Conservation (phyloP, 2,113 vertebrate genomes). For the Myotis lucifugus region DNA sequence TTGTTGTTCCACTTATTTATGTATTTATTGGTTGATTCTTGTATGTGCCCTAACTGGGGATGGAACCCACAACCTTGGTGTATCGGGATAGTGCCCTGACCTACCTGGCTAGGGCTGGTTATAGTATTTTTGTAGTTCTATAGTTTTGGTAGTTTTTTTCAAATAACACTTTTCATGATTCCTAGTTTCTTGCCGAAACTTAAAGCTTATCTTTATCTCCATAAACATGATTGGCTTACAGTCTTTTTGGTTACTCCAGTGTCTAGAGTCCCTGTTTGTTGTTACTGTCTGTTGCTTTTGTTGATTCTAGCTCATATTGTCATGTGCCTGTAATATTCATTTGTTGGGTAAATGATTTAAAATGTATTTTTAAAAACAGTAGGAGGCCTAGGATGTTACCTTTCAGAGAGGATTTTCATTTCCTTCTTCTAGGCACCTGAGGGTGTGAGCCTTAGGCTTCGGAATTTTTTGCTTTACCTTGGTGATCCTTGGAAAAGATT, state of each 20-base stretch:
- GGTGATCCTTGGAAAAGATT: slow-evolving; percentile 26
- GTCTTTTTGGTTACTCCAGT: background rate
- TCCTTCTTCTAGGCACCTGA: background rate
- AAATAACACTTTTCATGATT: background rate
- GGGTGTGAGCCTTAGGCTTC: background rate
- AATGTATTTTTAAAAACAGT: slow-evolving; percentile 1
- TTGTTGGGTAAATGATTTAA: slow-evolving; percentile 29
- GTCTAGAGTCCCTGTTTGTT: slow-evolving; percentile 11
- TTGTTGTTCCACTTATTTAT: background rate
- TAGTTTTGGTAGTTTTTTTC: slow-evolving; percentile 4
- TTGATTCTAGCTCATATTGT: slow-evolving; percentile 22
- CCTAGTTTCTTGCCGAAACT: slow-evolving; percentile 31
- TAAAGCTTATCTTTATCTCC: slow-evolving; percentile 17
- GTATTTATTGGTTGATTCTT: background rate
- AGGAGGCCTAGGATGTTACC: background rate
- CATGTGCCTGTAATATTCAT: background rate
- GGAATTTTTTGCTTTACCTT: background rate
- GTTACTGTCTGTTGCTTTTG: slow-evolving; percentile 18
- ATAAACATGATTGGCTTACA: background rate
- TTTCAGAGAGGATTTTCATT: slow-evolving; percentile 47
- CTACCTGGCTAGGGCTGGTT: background rate
- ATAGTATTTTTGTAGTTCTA: background rate
- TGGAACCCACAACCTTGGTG: background rate
- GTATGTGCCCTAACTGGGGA: background rate
- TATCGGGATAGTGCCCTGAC: background rate